Evolutionary conservation across 2,113 vertebrate species (phyloP).

Genomic region (Actenoides hombroni): DNA sequence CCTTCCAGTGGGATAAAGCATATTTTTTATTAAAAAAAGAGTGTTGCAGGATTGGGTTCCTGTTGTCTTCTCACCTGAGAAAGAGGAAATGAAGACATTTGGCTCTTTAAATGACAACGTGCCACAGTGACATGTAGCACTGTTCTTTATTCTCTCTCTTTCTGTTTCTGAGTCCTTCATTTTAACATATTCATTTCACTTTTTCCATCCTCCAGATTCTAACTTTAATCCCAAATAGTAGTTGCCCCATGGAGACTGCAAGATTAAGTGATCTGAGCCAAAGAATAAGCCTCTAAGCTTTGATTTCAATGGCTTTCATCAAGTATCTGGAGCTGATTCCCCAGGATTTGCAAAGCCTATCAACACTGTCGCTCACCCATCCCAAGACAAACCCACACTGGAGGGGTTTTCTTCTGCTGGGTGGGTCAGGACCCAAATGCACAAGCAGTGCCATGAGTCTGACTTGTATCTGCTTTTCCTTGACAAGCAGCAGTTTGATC

Average conservation of each 20-base stretch:
- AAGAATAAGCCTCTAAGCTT: background rate
- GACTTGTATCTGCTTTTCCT: background rate
- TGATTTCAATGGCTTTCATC: slow-evolving; percentile 3
- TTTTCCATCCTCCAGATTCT: background rate
- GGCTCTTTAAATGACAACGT: slow-evolving; percentile 32
- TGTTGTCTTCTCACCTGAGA: slow-evolving; percentile 53
- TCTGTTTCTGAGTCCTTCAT: background rate
- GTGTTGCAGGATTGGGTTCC: slow-evolving; percentile 38
- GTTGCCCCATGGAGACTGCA: background rate
- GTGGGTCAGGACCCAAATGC: background rate
- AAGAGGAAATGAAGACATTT: slow-evolving; percentile 51
- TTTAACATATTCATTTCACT: background rate
- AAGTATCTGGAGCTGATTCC: background rate
- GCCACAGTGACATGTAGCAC: background rate
- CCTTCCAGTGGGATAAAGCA: slow-evolving; percentile 60
- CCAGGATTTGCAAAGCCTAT: background rate
- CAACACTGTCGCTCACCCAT: fast-evolving
- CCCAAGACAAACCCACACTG: fast-evolving
- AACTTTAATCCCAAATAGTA: slow-evolving; percentile 15
- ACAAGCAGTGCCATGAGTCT: fast-evolving
- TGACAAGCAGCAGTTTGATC: background rate
- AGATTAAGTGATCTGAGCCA: slow-evolving; percentile 3
- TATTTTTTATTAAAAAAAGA: slow-evolving; percentile 69
- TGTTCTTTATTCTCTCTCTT: background rate
- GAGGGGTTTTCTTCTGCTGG: background rate